Base-by-base conservation (phyloP, 1,140 invertebrate genomes). In the Thalassaphorura encarpata region DNA sequence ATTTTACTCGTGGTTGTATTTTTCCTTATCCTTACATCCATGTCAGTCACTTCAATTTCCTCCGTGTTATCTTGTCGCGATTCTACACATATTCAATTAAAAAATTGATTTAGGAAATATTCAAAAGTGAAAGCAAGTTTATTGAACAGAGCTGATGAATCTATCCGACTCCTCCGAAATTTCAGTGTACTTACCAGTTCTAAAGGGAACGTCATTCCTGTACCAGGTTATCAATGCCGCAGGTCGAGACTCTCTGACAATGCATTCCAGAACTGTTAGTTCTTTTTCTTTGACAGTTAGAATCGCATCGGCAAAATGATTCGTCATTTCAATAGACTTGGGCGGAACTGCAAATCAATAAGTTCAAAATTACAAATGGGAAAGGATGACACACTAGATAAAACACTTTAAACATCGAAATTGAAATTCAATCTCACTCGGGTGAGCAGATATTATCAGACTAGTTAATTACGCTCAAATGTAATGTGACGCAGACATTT, bases 151-250 rank as follows among this genome's bases (percentile, higher is more conserved):
- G n/a, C n/a, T n/a, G n/a, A n/a, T n/a, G n/a, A n/a, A n/a, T n/a
- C n/a, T n/a, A n/a, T n/a, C n/a, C n/a, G n/a, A n/a, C n/a, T n/a
- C n/a, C n/a, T n/a, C n/a, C n/a, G n/a, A n/a, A n/a, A n/a, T n/a
- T n/a, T n/a, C n/a, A n/a, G n/a, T n/a, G n/a, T n/a, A n/a, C n/a
- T 76, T 73, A 71, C 84, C 85, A 67, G 83, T 75, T 74, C 88
- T 85, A 56, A 90, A 78, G 71, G 86, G 83, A 16, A 82, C 79
- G 65, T 87, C 85, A 48, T 85, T 85, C 52, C 87, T 78, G 70
- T 84, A 91, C 90, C 90, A 95, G 41, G 86, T 78, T 48, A 94
- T 87, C 68, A 80, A 81, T 13, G 89, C 85, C 8, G 87, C 83
- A 1, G 90, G 90, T 72, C 92, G 90, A 3, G 89, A 82, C 66